These are phyloP conservation scores for Ormyrus thymus DNA, from an alignment of 2,888 invertebrate genomes.

Conservation along the genomic window DNA sequence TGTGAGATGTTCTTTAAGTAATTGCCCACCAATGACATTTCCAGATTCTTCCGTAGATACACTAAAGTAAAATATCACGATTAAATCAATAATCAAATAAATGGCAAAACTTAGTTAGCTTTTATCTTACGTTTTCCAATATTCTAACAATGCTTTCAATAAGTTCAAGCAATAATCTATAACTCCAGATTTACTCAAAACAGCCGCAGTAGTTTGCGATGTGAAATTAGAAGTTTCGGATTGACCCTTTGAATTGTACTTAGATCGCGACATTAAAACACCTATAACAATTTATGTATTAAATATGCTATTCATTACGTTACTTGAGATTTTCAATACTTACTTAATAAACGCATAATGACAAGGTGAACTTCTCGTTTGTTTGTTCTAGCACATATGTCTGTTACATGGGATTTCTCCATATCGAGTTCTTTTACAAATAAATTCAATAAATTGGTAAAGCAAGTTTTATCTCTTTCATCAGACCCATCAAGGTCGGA, in stretches of 20 bases:
- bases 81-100: conserved; percentile 16
- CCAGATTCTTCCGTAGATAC: conserved; percentile 72
- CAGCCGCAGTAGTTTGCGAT: conserved; percentile 83
- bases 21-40: conserved; percentile 79
- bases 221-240: conserved; percentile 78
- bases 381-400: conserved; percentile 81
- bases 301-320: too few species aligned
- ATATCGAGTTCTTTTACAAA: conserved; percentile 85
- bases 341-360: conserved; percentile 90
- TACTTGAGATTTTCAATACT: conserved; percentile 68
- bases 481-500: conserved; percentile 91
- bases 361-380: conserved; percentile 91
- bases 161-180: conserved; percentile 85
- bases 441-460: conserved; percentile 85
- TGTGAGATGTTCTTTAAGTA: conserved; percentile 88
- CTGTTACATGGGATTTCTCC: conserved; percentile 77
- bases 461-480: conserved; percentile 85
- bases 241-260: conserved; percentile 75
- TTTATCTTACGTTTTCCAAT: conserved; percentile 81
- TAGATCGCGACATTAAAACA: conserved; percentile 86
- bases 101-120: conserved; percentile 1
- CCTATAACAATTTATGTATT: conserved; percentile 71
- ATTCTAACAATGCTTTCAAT: conserved; percentile 83
- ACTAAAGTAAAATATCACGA: conserved; percentile 55
- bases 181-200: conserved; percentile 82